phyloP scores from a whole-genome alignment of 2,113 vertebrate genomes.

The Epinephelus fuscoguttatus region DNA sequence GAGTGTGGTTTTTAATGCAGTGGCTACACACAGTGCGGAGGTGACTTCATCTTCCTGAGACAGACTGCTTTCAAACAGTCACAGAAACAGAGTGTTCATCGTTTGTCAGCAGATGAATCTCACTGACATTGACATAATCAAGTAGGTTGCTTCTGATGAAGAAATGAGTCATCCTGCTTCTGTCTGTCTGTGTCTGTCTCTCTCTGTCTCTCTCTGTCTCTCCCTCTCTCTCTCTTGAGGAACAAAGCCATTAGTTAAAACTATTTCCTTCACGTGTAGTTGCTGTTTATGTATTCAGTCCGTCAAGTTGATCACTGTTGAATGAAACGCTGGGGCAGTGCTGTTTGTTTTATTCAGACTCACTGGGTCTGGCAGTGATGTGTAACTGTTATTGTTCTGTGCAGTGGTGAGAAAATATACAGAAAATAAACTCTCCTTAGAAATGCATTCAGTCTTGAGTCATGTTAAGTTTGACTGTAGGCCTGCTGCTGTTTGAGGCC shows the following conservation, averaged over 20 bases:
- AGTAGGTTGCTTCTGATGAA: conserved; percentile 47
- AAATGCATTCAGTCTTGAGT: conserved; percentile 2
- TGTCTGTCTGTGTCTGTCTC: not conserved
- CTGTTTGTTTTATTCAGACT: conserved; percentile 15
- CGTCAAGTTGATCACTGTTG: conserved; percentile 17
- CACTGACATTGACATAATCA: conserved; percentile 18
- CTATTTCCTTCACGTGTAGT: conserved; percentile 15
- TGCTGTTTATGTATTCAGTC: conserved; percentile 40
- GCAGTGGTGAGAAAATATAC: conserved; percentile 33
- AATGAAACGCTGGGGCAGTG: conserved; percentile 7
- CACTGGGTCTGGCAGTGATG: conserved; percentile 8
- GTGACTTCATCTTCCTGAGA: not conserved
- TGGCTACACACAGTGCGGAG: not conserved
- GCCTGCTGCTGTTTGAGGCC: not conserved
- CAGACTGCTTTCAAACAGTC: not conserved
- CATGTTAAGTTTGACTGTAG: not conserved
- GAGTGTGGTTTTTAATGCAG: not conserved
- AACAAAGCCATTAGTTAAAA: conserved; percentile 6
- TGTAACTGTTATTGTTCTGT: conserved; percentile 41
- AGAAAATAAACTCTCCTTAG: conserved; percentile 35
- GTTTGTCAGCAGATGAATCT: conserved; percentile 40
- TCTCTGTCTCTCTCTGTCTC: not conserved
- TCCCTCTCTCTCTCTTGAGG: not conserved
- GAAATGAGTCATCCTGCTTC: conserved; percentile 28
- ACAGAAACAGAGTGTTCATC: conserved; percentile 21